Percentiles rank a stretch among this genome's conserved stretches.
These are phyloP conservation scores for Pogoniulus pusillus DNA, from an alignment of 2,797 vertebrate genomes.

Conservation along the genomic window DNA sequence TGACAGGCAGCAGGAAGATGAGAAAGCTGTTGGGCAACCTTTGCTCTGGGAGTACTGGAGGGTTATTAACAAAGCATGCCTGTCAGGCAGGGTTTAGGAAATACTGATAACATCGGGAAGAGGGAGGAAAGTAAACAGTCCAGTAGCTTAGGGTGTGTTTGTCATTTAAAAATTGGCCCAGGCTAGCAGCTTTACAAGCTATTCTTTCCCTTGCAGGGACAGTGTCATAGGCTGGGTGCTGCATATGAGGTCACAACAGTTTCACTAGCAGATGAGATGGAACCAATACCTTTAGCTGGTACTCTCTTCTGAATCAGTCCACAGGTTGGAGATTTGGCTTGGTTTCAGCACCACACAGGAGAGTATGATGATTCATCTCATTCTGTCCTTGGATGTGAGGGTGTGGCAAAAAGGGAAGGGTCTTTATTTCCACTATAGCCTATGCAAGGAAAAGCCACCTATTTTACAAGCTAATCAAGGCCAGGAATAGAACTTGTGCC, in stretches of 20 bases:
- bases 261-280: neutral
- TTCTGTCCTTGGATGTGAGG: neutral
- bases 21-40: conserved; percentile 82
- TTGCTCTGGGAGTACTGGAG: conserved; percentile 71
- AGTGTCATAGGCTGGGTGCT: neutral
- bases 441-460: neutral
- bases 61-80: conserved; percentile 69
- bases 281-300: neutral
- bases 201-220: neutral
- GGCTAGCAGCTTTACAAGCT: neutral
- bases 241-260: neutral
- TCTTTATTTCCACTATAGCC: neutral
- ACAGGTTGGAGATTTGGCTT: neutral
- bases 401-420: neutral
- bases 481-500: neutral
- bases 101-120: conserved; percentile 68
- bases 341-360: neutral
- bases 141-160: conserved; percentile 11
- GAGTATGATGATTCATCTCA: neutral
- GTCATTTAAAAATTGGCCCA: conserved; percentile 53
- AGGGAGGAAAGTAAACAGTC: conserved; percentile 53
- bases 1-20: conserved; percentile 79
- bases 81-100: conserved; percentile 75
- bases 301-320: neutral
- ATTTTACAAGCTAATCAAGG: neutral